Conservation (phyloP, 2,113 vertebrate genomes). For the Uria lomvia region DNA sequence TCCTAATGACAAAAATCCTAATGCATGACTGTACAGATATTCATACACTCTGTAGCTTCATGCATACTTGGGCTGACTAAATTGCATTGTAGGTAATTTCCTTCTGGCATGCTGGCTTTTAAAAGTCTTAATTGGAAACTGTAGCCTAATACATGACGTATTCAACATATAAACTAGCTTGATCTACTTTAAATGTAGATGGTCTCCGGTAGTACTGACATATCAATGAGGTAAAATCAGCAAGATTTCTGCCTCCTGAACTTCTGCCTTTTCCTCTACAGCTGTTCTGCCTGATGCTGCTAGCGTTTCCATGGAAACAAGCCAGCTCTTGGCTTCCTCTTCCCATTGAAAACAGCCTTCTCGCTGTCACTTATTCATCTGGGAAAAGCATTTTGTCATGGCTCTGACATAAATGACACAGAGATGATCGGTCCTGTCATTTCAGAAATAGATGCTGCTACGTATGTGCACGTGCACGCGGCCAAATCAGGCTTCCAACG, state of each 20-base stretch:
- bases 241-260: slow-evolving; percentile 57
- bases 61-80: not conserved
- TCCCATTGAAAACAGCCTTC: slow-evolving; percentile 86
- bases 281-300: slow-evolving; percentile 81
- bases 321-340: slow-evolving; percentile 85
- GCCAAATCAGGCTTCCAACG: not conserved
- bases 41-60: not conserved
- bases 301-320: slow-evolving; percentile 94
- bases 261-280: slow-evolving; percentile 71
- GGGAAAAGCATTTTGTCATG: slow-evolving; percentile 70
- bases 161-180: not conserved
- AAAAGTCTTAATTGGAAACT: not conserved
- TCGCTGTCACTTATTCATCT: slow-evolving; percentile 78
- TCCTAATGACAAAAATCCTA: not conserved
- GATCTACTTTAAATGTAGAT: not conserved
- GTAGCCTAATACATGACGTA: not conserved
- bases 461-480: not conserved
- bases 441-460: slow-evolving; percentile 44
- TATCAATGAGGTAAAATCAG: slow-evolving; percentile 39
- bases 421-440: slow-evolving; percentile 55
- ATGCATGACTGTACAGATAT: not conserved
- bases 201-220: not conserved
- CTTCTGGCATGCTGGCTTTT: not conserved
- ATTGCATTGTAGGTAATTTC: not conserved
- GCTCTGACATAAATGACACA: slow-evolving; percentile 65